Percentiles rank a stretch among this genome's conserved stretches.
These are phyloP conservation scores for Dufourea novaeangliae DNA, from an alignment of 1,140 invertebrate species.

Conservation along the genomic window DNA sequence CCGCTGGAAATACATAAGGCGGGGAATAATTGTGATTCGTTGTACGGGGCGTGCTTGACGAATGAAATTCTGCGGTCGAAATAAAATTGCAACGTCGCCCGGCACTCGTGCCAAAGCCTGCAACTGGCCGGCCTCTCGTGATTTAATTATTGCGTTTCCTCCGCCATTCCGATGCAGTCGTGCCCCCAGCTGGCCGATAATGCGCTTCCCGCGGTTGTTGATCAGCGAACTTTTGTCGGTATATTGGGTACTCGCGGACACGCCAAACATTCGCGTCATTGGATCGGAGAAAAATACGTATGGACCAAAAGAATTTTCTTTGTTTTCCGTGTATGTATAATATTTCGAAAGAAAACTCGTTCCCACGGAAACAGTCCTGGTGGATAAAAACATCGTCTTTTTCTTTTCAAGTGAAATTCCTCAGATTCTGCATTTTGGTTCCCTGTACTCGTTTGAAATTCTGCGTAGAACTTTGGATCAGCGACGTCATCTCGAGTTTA, in stretches of 20 bases:
- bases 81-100: constrained; percentile 59
- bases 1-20: constrained; percentile 56
- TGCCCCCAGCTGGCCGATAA: background rate
- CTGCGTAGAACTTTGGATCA: no score
- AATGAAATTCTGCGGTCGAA: constrained; percentile 64
- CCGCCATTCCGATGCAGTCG: constrained; percentile 36
- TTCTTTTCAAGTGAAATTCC: no score
- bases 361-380: no score
- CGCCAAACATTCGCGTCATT: background rate
- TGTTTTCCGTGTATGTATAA: no score
- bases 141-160: constrained; percentile 56
- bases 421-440: no score
- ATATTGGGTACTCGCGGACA: background rate
- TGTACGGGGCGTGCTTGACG: constrained; percentile 59
- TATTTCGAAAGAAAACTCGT: no score
- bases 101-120: constrained; percentile 16
- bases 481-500: background rate
- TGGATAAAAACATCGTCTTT: no score
- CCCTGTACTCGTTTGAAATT: no score
- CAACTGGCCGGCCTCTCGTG: background rate
- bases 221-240: background rate
- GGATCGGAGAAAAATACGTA: no score
- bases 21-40: constrained; percentile 64
- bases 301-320: no score
- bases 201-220: background rate